Evolutionary conservation across 1,140 invertebrate species (phyloP).

Genomic region (Tetragnatha versicolor): DNA sequence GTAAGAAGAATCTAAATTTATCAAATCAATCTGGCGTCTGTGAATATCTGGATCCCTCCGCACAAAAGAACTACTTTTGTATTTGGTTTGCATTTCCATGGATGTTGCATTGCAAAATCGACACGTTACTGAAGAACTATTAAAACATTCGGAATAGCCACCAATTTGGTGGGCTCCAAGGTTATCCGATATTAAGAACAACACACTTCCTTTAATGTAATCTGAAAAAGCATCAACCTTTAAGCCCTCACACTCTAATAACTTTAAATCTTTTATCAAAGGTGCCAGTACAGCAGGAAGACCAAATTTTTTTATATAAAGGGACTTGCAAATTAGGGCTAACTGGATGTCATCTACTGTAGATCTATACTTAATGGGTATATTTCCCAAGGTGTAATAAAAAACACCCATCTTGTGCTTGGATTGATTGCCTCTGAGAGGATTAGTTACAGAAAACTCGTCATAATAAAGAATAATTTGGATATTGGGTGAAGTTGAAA

Average conservation of each 20-base stretch:
- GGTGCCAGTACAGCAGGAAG: not conserved
- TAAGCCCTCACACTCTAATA: constrained; percentile 1
- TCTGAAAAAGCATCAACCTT: no score
- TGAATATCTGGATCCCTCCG: no score
- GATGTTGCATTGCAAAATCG: no score
- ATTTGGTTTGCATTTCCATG: no score
- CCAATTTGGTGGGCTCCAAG: no score
- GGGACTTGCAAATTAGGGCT: not conserved
- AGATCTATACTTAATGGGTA: not conserved
- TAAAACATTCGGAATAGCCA: no score
- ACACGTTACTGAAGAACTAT: no score
- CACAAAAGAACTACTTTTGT: no score
- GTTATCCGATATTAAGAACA: no score
- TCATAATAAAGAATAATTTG: constrained; percentile 22
- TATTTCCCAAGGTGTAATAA: constrained; percentile 7
- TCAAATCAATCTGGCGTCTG: no score
- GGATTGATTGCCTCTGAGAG: constrained; percentile 6
- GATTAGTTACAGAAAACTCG: constrained; percentile 6
- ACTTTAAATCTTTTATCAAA: not conserved
- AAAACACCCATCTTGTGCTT: constrained; percentile 2
- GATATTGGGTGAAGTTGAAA: not conserved
- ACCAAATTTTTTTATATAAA: not conserved
- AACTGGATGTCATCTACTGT: not conserved
- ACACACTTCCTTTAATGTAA: no score
- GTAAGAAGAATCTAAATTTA: no score